Evolutionary conservation across 2,888 invertebrate genomes (phyloP).

Genomic region (Ariolimax columbianus): DNA sequence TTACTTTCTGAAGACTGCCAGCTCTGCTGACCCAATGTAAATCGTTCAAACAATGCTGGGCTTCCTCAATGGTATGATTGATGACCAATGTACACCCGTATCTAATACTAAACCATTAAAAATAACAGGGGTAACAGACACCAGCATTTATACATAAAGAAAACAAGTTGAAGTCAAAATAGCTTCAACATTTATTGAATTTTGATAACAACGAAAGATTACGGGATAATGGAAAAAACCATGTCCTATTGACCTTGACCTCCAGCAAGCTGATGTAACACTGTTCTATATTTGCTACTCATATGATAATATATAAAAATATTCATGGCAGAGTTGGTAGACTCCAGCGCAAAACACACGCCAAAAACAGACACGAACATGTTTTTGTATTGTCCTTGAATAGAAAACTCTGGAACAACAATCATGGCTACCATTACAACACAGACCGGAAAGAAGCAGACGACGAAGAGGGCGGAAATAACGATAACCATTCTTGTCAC

Average conservation of each 20-base stretch:
- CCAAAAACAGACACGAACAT: not conserved
- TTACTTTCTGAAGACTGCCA: too few relatives aligned
- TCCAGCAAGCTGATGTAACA: not conserved
- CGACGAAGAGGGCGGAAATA: slow-evolving; percentile 4
- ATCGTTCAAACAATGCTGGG: too few relatives aligned
- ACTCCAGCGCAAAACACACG: slow-evolving; percentile 3
- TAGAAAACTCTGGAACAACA: slow-evolving; percentile 13
- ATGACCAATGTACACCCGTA: too few relatives aligned
- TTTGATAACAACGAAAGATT: too few relatives aligned
- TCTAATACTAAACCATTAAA: too few relatives aligned
- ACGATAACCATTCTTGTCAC: slow-evolving; percentile 27
- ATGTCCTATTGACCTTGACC: not conserved
- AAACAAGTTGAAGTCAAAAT: too few relatives aligned
- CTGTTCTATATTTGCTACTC: slow-evolving; percentile 29
- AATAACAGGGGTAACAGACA: too few relatives aligned
- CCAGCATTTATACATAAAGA: too few relatives aligned
- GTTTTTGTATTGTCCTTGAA: slow-evolving; percentile 4
- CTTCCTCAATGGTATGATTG: too few relatives aligned
- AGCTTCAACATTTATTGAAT: too few relatives aligned
- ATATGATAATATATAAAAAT: slow-evolving; percentile 38
- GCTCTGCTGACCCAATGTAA: too few relatives aligned
- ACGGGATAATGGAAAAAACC: too few relatives aligned
- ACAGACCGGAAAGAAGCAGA: slow-evolving; percentile 10
- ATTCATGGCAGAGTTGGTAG: slow-evolving; percentile 18
- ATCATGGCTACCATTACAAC: not conserved